Evolutionary conservation across 2,113 vertebrate species (phyloP).

Genomic region (Spea bombifrons): DNA sequence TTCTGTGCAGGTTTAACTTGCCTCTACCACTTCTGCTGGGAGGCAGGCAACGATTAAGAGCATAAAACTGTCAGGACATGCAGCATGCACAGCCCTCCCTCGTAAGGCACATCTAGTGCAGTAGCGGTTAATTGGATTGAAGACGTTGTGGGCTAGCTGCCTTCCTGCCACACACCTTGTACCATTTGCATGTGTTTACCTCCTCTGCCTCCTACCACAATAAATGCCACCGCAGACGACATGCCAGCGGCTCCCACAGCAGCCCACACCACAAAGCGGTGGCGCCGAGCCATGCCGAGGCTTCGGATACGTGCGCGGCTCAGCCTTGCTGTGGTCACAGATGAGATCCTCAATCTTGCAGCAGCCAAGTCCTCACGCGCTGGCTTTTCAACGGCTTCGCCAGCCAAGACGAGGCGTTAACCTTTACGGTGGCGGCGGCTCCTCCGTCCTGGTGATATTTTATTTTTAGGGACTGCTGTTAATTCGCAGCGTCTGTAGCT

Average conservation of each 20-base stretch:
- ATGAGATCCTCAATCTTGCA: conserved; percentile 20
- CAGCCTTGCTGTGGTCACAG: conserved; percentile 28
- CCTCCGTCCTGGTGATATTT: no score
- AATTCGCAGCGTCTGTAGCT: no score
- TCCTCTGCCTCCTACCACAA: conserved; percentile 33
- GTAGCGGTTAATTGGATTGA: conserved; percentile 30
- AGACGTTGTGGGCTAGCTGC: conserved; percentile 27
- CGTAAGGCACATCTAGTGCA: not conserved
- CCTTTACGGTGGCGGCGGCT: no score
- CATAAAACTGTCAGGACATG: no score
- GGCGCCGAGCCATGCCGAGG: conserved; percentile 26
- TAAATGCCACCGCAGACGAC: conserved; percentile 29
- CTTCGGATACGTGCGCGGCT: conserved; percentile 22
- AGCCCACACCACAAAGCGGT: conserved; percentile 12
- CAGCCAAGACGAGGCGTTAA: no score
- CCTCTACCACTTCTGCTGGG: no score
- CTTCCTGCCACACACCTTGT: conserved; percentile 30
- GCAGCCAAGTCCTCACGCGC: conserved; percentile 6
- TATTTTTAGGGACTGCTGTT: no score
- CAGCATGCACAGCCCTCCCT: not conserved
- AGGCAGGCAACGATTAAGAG: no score
- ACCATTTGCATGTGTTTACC: conserved; percentile 32
- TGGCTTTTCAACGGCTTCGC: no score
- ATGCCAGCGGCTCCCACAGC: conserved; percentile 35
- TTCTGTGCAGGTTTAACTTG: no score